Evolutionary conservation across 2,888 invertebrate species (phyloP), one percentile per base, ranked within the genome.

Genomic region (Caprella mutica): DNA sequence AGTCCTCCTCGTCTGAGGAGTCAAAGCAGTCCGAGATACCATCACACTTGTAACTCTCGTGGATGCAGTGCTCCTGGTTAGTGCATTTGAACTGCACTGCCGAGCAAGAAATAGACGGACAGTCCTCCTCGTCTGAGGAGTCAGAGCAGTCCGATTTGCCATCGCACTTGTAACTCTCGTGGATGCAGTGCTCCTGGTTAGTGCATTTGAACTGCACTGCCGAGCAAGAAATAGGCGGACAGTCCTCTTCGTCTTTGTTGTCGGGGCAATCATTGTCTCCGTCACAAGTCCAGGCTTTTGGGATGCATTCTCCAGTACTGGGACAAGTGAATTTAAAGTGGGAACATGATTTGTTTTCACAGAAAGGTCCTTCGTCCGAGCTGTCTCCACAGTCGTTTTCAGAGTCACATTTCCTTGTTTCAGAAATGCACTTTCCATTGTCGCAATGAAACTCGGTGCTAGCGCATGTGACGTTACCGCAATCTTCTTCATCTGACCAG

Each of bases 331-430:
- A 94, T 76, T 84, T 85, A 73, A 88, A 91, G 71, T 89, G 87
- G 0, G 91, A 89, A 71, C 94, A 96, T 0, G 92, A 93, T 73
- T 91, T 91, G 68, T 90, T 89, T 0, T 88, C 88, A 71, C 94
- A 94, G 66, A 87, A 89, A 42, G 86, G 80, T 3, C 88, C 91
- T 74, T 97, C 96, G 70, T 98, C 97, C 0, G 89, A 89, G 29
- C 91, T 88, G 70, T 98, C 96, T 0, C 91, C 81, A 69, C 97
- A 98, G 72, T 98, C 96, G 71, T 96, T 96, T 75, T 94, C 94
- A 0, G 88, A 87, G 73, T 97, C 94, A 70, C 96, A 97, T 71
- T 88, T 88, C 86, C 92, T 94, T 60, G 88, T 88, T 67, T 82
- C 82, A 4, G 92, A 91, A 53, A 75, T 91, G 70, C 94, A 96